These are phyloP conservation scores for Mesodorylaimus sp. DNA, from an alignment of 2,888 invertebrate genomes.

Conservation along the genomic window DNA sequence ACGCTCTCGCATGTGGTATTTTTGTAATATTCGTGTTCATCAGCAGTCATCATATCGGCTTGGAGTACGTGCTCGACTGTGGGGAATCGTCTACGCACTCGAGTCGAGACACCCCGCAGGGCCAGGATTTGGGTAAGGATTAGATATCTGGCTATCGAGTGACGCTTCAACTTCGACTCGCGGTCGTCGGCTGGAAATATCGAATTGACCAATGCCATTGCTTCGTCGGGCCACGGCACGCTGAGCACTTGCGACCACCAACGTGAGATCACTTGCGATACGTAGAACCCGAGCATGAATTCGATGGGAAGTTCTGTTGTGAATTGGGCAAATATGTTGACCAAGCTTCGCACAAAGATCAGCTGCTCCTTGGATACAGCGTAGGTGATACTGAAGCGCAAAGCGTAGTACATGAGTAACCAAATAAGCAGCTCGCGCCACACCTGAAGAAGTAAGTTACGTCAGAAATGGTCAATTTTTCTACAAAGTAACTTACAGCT, in stretches of 20 bases:
- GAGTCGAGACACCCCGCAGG: constrained; percentile 43
- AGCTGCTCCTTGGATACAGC: no score
- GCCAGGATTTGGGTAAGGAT: constrained; percentile 39
- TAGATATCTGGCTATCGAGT: constrained; percentile 15
- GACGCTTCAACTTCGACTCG: neutral
- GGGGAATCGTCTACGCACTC: constrained; percentile 43
- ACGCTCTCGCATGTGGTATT: neutral
- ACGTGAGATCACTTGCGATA: neutral
- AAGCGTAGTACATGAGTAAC: no score
- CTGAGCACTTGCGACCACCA: neutral
- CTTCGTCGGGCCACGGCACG: neutral
- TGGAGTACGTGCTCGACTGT: constrained; percentile 39
- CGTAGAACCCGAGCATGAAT: constrained; percentile 2
- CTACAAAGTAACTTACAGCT: no score
- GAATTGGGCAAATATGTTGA: neutral
- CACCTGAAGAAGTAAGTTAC: no score
- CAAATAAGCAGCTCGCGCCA: no score
- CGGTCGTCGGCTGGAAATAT: neutral
- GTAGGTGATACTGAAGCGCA: no score
- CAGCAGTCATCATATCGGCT: neutral
- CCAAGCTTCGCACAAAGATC: no score
- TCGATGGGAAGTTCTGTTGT: neutral
- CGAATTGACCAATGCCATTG: neutral
- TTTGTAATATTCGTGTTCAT: neutral
- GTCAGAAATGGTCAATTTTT: no score